Evolutionary conservation across 2,888 invertebrate species (phyloP), one percentile per base, ranked within the genome.

Genomic region (Subacronicta megacephala): DNA sequence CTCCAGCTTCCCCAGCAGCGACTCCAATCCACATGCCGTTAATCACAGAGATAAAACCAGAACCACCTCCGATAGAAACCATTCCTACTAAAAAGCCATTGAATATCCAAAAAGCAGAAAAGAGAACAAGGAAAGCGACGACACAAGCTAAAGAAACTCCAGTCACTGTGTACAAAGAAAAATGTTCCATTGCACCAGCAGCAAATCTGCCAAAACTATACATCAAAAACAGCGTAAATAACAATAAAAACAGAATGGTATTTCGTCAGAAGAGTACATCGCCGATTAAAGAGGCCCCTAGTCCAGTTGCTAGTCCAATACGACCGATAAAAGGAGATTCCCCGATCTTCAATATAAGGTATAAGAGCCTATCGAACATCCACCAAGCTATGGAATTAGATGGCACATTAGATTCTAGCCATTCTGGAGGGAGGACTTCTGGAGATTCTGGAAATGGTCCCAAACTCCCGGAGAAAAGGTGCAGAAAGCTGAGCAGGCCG

Each of bases 51-150:
- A 95, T 95, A 45, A 96, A 97, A 90, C 98, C 98, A 49, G 97
- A 98, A 92, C 98, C 98, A 47, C 98, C 98, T 33, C 98, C 98
- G 10, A 98, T 98, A 79, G 98, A 98, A 92, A 98, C 98, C 0
- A 98, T 98, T 78, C 98, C 98, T 0, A 96, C 97, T 35, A 97
- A 97, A 87, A 97, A 97, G 87, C 94, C 96, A 16, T 71, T 93
- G 1, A 90, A 92, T 75, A 75, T 82, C 2, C 94, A 90, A 70
- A 95, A 96, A 83, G 96, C 96, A 7, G 97, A 97, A 84, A 97
- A 97, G 81, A 92, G 97, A 75, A 97, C 97, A 58, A 95, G 97
- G 61, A 96, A 96, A 82, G 91, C 95, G 0, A 96, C 96, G 16
- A 95, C 95, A 50, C 91, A 94, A 10, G 80, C 92, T 3, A 95